A percentile compares a stretch with the other conserved stretches of the same genome.
Conservation (phyloP, 2,797 vertebrate species). For the Chloroceryle inda region DNA sequence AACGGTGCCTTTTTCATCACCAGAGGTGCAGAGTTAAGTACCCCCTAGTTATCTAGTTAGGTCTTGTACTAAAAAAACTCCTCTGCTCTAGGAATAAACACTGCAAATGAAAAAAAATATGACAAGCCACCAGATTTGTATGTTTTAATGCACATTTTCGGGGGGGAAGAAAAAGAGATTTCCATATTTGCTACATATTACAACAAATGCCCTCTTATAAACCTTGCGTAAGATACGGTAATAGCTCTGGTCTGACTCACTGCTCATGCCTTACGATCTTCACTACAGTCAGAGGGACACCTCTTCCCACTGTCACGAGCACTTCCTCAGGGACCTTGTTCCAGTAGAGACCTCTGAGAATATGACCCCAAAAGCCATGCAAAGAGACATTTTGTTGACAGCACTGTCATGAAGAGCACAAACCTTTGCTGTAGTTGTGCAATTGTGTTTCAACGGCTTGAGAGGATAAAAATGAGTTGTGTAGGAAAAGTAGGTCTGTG, state of each 20-base stretch:
- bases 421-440: background rate
- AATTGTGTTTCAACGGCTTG: background rate
- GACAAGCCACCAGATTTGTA: background rate
- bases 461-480: background rate
- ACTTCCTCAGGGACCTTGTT: background rate
- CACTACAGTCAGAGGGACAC: background rate
- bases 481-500: background rate
- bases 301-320: background rate
- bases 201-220: background rate
- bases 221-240: background rate
- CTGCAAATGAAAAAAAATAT: background rate
- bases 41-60: background rate
- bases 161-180: background rate
- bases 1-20: background rate
- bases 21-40: background rate
- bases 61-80: background rate
- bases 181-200: background rate
- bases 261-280: background rate
- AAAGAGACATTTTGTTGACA: background rate
- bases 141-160: background rate
- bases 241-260: background rate
- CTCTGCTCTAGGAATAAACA: background rate
- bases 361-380: background rate
- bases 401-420: background rate
- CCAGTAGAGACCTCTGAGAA: background rate